A percentile compares a stretch with the other conserved stretches of the same genome.
Conservation (phyloP, 2,797 vertebrate species). For the Rhinichthys osculus region DNA sequence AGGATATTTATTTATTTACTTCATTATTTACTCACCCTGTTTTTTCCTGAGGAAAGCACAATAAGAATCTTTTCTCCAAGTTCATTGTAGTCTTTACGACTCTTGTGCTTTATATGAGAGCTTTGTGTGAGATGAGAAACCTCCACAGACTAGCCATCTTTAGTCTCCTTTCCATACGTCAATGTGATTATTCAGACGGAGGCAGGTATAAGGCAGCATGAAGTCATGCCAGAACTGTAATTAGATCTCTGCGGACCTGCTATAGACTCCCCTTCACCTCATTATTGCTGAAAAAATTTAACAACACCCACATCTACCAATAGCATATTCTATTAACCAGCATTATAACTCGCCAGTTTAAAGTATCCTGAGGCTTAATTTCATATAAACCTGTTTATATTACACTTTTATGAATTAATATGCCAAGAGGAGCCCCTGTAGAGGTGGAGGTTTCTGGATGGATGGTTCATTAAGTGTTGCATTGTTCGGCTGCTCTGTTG, state of each 20-base stretch:
- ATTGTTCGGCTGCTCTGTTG: not conserved
- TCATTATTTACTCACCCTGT: not conserved
- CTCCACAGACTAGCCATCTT: slow-evolving; percentile 4
- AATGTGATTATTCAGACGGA: slow-evolving; percentile 10
- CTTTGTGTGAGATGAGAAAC: not conserved
- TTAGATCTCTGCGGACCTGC: slow-evolving; percentile 43
- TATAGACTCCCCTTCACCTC: slow-evolving; percentile 5
- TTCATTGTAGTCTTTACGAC: not conserved
- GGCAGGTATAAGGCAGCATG: slow-evolving; percentile 7
- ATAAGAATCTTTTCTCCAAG: not conserved
- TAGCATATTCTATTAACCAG: slow-evolving; percentile 5
- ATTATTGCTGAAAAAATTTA: not conserved
- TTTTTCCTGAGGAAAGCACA: not conserved
- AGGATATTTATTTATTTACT: not conserved
- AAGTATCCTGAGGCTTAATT: slow-evolving; percentile 5
- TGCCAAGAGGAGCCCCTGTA: not conserved
- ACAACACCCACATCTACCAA: slow-evolving; percentile 10
- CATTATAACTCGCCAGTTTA: not conserved
- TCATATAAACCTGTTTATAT: slow-evolving; percentile 7
- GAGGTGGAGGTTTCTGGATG: not conserved
- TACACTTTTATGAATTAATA: not conserved
- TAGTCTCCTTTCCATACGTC: not conserved
- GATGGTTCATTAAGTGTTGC: not conserved
- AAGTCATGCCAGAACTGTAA: slow-evolving; percentile 33
- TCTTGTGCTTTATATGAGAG: not conserved